Conservation (phyloP, 53 echinoderm and acorn worm species). For the Zoroaster sp. region DNA sequence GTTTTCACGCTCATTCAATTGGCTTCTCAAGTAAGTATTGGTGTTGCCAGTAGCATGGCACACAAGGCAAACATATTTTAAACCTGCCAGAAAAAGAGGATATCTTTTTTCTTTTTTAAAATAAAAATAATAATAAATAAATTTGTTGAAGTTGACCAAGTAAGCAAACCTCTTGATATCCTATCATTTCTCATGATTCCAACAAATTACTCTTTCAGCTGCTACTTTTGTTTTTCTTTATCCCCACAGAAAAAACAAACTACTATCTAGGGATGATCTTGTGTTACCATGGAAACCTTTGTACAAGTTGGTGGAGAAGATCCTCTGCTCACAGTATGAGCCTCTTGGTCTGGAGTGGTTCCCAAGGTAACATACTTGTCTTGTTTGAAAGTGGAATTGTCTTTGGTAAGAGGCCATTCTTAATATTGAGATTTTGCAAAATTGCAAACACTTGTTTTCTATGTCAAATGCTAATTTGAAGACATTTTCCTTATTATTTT, state of each 20-base stretch:
- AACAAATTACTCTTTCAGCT: neutral
- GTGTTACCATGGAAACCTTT: slow-evolving; percentile 87
- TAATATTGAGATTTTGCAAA: no score
- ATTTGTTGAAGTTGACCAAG: no score
- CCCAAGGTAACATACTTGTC: slow-evolving; percentile 92
- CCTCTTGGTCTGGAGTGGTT: slow-evolving; percentile 87
- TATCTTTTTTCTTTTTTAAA: no score
- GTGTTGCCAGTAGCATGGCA: no score
- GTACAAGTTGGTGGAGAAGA: slow-evolving; percentile 71
- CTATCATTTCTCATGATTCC: no score
- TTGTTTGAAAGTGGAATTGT: neutral
- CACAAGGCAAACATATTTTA: no score
- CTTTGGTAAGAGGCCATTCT: neutral
- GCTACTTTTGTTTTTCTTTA: neutral
- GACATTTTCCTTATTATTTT: neutral
- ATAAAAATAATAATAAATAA: no score
- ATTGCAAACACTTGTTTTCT: no score
- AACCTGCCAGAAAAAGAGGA: no score
- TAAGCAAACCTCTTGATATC: no score
- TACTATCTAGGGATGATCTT: slow-evolving; percentile 87
- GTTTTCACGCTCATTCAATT: slow-evolving; percentile 57
- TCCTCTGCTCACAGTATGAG: slow-evolving; percentile 85
- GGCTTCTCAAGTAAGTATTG: slow-evolving; percentile 90
- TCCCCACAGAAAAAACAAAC: slow-evolving; percentile 69
- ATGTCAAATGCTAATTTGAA: neutral